Percentiles rank a stretch among this genome's conserved stretches.
Conservation (phyloP, 2,797 vertebrate species). For the Emys orbicularis region DNA sequence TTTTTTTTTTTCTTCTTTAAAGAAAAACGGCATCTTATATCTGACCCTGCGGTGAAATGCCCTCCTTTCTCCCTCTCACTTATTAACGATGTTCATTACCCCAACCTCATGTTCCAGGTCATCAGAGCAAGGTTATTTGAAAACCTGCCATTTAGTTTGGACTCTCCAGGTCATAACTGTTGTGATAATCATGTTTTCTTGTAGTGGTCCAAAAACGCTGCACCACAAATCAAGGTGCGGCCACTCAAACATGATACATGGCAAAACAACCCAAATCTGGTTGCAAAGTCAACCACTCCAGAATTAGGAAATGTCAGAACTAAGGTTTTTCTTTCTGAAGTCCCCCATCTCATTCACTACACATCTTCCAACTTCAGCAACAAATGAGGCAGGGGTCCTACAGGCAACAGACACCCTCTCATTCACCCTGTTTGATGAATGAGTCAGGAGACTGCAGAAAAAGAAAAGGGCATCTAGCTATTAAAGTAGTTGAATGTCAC, state of each 20-base stretch:
- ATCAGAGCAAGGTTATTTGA: conserved; percentile 14
- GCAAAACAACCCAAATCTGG: background rate
- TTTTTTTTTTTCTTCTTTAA: background rate
- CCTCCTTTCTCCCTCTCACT: background rate
- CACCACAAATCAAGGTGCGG: background rate
- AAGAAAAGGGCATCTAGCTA: background rate
- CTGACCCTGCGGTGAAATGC: background rate
- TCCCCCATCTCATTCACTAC: background rate
- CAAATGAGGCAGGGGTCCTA: background rate
- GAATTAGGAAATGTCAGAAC: background rate
- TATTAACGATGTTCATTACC: conserved; percentile 4
- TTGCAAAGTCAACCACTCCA: background rate
- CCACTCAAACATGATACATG: background rate
- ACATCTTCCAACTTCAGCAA: background rate
- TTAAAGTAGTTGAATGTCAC: background rate
- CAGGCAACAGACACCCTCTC: background rate
- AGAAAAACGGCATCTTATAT: background rate
- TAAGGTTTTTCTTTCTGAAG: background rate
- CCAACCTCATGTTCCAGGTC: background rate
- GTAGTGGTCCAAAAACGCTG: background rate
- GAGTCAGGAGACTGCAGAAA: background rate
- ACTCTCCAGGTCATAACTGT: conserved; percentile 9
- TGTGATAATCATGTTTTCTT: conserved; percentile 5
- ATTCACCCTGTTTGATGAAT: background rate
- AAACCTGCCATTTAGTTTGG: background rate